Evolutionary conservation across 1,140 invertebrate species (phyloP).

Genomic region (Hylaeus anthracinus): DNA sequence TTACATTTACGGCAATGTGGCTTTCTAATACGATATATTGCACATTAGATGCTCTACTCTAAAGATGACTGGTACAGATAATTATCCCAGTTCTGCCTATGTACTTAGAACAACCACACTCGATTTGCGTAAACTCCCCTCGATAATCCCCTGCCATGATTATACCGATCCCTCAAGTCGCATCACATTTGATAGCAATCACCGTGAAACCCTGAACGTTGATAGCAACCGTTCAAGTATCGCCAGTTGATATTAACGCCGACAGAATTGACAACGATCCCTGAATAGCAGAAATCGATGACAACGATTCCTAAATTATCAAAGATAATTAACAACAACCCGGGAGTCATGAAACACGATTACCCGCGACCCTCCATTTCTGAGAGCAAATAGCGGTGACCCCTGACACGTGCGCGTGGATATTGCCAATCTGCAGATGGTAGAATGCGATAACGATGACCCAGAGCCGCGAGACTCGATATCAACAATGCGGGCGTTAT

Average conservation of each 20-base stretch:
- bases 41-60: no score
- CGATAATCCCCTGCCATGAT: no score
- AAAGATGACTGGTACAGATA: no score
- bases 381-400: slow-evolving; percentile 1
- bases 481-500: slow-evolving; percentile 15
- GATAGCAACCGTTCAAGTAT: neutral
- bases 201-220: no score
- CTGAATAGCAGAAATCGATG: neutral
- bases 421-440: slow-evolving; percentile 18
- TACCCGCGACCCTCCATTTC: neutral
- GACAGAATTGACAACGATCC: neutral
- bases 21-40: no score
- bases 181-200: no score
- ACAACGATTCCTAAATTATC: neutral
- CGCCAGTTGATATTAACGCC: neutral
- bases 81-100: no score
- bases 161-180: no score
- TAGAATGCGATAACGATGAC: slow-evolving; percentile 8
- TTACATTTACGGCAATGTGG: no score
- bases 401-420: slow-evolving; percentile 11
- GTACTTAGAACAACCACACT: no score
- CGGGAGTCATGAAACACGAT: slow-evolving; percentile 4
- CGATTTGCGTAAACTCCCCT: no score
- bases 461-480: slow-evolving; percentile 8
- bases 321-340: slow-evolving; percentile 2